These are phyloP conservation scores for Ennomos fuscantarius DNA, from an alignment of 2,888 invertebrate genomes.

Conservation along the genomic window DNA sequence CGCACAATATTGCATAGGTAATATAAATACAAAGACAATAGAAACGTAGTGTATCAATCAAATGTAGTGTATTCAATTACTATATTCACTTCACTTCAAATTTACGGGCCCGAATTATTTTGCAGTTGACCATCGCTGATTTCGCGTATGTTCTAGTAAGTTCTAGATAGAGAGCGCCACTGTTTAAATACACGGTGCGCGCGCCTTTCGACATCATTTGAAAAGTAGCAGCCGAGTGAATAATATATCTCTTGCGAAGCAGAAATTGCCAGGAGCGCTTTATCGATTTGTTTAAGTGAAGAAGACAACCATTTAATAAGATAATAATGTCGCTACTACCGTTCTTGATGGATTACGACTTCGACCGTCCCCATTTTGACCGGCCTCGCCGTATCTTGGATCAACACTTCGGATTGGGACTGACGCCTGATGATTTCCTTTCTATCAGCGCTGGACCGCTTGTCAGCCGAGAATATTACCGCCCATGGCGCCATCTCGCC, in stretches of 20 bases:
- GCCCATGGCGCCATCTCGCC: conserved; percentile 76
- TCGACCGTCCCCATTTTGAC: conserved; percentile 67
- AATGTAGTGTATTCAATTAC: background rate
- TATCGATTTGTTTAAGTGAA: background rate
- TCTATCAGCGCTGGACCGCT: conserved; percentile 53
- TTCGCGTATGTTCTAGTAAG: conserved; percentile 61
- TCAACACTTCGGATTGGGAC: conserved; percentile 82
- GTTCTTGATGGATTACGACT: conserved; percentile 67
- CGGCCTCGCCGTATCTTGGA: conserved; percentile 78
- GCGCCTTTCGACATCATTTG: conserved; percentile 53
- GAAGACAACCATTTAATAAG: background rate
- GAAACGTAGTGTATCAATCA: background rate
- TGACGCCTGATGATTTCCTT: conserved; percentile 79
- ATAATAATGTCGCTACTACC: conserved; percentile 80
- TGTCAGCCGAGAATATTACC: conserved; percentile 65
- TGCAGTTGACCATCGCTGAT: conserved; percentile 42
- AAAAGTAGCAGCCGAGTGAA: conserved; percentile 40
- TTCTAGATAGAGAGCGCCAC: conserved; percentile 57
- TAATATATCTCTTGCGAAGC: conserved; percentile 12
- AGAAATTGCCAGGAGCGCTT: conserved; percentile 21
- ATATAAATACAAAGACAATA: no score
- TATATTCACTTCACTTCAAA: background rate
- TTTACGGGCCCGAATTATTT: conserved; percentile 42
- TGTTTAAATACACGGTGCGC: conserved; percentile 54
- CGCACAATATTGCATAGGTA: no score